These are phyloP conservation scores for Rhizomys pruinosus DNA, from an alignment of 2,113 vertebrate genomes.

Conservation along the genomic window DNA sequence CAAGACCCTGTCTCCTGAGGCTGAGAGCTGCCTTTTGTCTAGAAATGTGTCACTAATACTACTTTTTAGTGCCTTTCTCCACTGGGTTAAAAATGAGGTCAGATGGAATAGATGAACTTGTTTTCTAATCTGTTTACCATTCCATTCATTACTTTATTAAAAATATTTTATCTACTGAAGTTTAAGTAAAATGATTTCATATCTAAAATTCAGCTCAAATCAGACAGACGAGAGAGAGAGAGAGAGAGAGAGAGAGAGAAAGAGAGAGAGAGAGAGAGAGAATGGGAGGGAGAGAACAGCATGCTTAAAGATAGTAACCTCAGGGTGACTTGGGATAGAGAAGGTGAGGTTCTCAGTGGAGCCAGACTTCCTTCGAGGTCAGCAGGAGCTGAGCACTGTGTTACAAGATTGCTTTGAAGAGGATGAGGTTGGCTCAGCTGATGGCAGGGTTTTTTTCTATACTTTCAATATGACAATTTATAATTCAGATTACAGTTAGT, in stretches of 20 bases:
- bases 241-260: neutral
- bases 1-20: neutral
- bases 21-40: neutral
- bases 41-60: neutral
- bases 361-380: too few species aligned
- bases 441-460: neutral
- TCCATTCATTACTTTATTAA: neutral
- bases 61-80: neutral
- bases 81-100: neutral
- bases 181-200: neutral
- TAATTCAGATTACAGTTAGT: neutral
- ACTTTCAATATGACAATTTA: neutral
- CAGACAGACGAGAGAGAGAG: neutral
- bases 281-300: too few species aligned
- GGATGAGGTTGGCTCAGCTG: neutral
- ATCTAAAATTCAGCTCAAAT: neutral
- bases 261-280: neutral
- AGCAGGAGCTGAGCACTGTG: accelerated
- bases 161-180: neutral
- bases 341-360: neutral
- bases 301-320: accelerated
- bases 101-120: too few species aligned
- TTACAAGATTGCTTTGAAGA: neutral
- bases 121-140: neutral
- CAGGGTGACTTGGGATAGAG: too few species aligned